Evolutionary conservation across 2,888 invertebrate species (phyloP), one percentile per base, ranked within the genome.

Genomic region (Parascotia fuliginaria): DNA sequence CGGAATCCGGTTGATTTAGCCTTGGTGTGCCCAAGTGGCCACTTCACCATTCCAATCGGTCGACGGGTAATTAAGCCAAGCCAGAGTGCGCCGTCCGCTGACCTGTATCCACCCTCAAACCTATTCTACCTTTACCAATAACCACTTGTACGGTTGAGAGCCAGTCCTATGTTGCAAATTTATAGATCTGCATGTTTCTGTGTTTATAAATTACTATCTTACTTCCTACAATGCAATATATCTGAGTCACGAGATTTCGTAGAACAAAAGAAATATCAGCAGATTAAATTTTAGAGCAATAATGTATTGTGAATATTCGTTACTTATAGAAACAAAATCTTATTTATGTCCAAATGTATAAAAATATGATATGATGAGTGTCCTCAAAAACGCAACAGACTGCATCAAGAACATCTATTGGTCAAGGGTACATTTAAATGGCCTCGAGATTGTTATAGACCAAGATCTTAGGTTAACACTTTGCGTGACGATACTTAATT

Each of bases 11-110:
- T 90, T 85, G 79, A 77, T 73, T 70, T 85, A 89, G 85, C 90
- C 91, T 91, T 90, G 90, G 85, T 82, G 74, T 80, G 80, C 75
- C 79, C 78, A 81, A 89, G 85, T 86, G 85, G 83, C 87, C 87
- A 90, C 89, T 90, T 87, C 84, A 87, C 89, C 89, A 79, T 81
- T 90, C 89, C 87, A 89, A 87, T 89, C 85, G 79, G 76, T 63
- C 71, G 80, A 74, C 81, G 76, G 79, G 79, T 87, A 88, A 90
- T 90, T 89, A 85, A 83, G 70, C 79, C 72, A 60, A 73, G 70
- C 72, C 70, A 65, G 71, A 81, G 74, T 76, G 77, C 69, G 74
- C 75, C 73, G 75, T 72, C 74, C 69, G 75, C 56, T 75, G 79
- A 78, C 83, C 83, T 81, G 65, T 69, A 67, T 63, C 69, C 64